Evolutionary conservation across 2,888 invertebrate species (phyloP).

Genomic region (Dicyrtomina minuta): DNA sequence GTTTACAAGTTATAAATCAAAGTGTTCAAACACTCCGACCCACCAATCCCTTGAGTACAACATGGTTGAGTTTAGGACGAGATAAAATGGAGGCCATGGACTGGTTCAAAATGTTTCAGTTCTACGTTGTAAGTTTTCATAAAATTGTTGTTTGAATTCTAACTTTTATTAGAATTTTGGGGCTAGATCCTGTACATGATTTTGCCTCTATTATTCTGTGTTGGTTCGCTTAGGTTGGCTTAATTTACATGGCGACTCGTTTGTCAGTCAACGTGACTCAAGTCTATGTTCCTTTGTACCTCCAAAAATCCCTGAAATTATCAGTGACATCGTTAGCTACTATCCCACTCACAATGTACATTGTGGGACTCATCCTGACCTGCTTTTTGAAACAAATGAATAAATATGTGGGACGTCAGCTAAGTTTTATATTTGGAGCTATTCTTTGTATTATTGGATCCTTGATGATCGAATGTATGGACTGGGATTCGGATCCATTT

Average conservation of each 20-base stretch:
- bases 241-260: conserved; percentile 84
- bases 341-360: conserved; percentile 78
- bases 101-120: conserved; percentile 49
- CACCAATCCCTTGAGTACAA: conserved; percentile 35
- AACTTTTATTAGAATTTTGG: no score
- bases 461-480: conserved; percentile 68
- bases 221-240: conserved; percentile 64
- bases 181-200: no score
- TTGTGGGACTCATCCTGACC: conserved; percentile 77
- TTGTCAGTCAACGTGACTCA: conserved; percentile 82
- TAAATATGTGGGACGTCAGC: conserved; percentile 66
- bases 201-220: no score
- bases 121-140: conserved; percentile 43
- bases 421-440: conserved; percentile 69
- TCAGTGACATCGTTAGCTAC: conserved; percentile 74
- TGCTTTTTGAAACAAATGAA: conserved; percentile 70
- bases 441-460: conserved; percentile 64
- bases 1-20: conserved; percentile 26
- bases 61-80: conserved; percentile 41
- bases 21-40: conserved; percentile 31
- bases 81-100: conserved; percentile 45
- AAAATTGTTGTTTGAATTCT: background rate
- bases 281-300: conserved; percentile 81
- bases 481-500: conserved; percentile 58
- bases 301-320: conserved; percentile 73